Base-by-base conservation (phyloP, 2,797 vertebrate genomes). In the Phrynocephalus forsythii region DNA sequence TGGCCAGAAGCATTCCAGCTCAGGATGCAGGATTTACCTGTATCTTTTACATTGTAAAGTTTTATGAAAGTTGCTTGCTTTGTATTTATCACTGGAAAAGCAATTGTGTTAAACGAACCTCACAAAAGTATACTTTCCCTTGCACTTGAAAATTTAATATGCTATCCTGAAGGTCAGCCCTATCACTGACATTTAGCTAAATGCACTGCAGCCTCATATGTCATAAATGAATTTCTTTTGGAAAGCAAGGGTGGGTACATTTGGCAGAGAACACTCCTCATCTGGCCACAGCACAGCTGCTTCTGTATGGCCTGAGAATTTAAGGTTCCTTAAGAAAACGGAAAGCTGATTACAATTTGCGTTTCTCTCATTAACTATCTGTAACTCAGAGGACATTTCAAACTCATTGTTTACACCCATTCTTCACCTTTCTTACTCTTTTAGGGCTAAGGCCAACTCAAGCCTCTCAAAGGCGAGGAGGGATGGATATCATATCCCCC, bases 201-300 rank as follows among this genome's bases (percentile, higher is more conserved):
- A 91, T 92, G 71, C 30, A 52, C 84, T 87, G 90, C 86, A 94
- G 93, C 89, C 83, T 92, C 20, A 85, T 81, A 88, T 88, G 95
- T 95, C 83, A 50, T 94, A 95, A 95, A 94, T 92, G 95, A 94
- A 91, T 93, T 63, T 28, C 88, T 75, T 92, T 71, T 82, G 92
- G 90, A 68, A 69, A 84, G 77, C 60, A 78, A 68, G 87, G 67
- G 60, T 87, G 44, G 78, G 66, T 89, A 89, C 89, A 91, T 91
- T 93, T 92, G 92, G 91, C 91, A 89, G 94, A 91, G 88, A 90
- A 90, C 95, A 95, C 90, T 28, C 87, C 92, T 86, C 85, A 91
- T 82, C 88, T 91, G 89, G 83, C 89, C 93, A 85, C 83, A 92
- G 76, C 86, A 92, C 87, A 3, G 33, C 18, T 60, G 9, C 71